Evolutionary conservation across 1,140 invertebrate genomes (phyloP).

Genomic region (Mizuhopecten yessoensis): DNA sequence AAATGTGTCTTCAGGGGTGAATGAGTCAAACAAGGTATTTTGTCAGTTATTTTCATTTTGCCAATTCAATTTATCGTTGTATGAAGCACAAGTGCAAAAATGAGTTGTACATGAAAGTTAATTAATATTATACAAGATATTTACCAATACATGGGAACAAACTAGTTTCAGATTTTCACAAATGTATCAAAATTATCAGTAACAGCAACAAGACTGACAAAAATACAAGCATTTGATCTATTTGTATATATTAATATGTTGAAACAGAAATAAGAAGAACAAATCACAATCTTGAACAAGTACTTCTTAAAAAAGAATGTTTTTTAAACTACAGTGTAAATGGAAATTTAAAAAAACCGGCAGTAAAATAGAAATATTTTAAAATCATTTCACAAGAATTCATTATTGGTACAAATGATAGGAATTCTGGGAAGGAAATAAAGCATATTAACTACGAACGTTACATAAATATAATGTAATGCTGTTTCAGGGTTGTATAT

Average conservation of each 20-base stretch:
- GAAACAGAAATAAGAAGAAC: too few relatives aligned
- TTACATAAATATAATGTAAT: background rate
- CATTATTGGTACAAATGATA: conserved; percentile 39
- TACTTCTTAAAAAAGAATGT: background rate
- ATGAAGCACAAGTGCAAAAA: background rate
- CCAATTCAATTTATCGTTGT: background rate
- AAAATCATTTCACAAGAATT: background rate
- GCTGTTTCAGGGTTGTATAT: background rate
- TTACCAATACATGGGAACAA: background rate
- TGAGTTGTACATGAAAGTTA: too few relatives aligned
- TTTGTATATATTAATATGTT: too few relatives aligned
- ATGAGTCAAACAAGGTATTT: too few relatives aligned
- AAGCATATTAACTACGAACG: background rate
- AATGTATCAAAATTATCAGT: background rate
- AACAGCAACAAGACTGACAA: background rate
- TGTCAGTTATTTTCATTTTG: background rate
- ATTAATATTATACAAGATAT: background rate
- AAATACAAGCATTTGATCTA: background rate
- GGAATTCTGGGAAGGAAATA: background rate
- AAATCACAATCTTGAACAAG: background rate
- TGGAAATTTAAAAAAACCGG: background rate
- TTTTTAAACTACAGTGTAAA: background rate
- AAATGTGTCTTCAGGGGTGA: too few relatives aligned
- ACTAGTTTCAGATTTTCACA: background rate
- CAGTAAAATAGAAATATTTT: background rate